A percentile compares a stretch with the other conserved stretches of the same genome.
These are phyloP conservation scores for Passerculus sandwichensis DNA, from an alignment of 2,797 vertebrate genomes.

Conservation along the genomic window DNA sequence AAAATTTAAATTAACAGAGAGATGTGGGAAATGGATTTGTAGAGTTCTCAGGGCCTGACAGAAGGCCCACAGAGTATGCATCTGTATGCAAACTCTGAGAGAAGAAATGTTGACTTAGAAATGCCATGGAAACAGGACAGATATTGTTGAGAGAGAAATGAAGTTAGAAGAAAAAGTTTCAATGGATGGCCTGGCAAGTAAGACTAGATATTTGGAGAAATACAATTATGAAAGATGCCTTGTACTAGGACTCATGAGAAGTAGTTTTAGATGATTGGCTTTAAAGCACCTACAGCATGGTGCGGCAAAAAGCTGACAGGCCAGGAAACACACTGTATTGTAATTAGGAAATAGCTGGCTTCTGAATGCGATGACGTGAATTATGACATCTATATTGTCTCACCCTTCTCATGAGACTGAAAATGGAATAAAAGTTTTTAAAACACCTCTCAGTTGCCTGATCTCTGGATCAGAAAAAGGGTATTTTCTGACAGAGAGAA, in stretches of 20 bases:
- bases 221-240: not conserved
- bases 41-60: not conserved
- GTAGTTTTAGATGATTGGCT: not conserved
- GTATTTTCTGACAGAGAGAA: not conserved
- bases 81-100: not conserved
- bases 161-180: not conserved
- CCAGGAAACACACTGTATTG: not conserved
- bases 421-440: not conserved
- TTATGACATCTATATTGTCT: not conserved
- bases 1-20: not conserved
- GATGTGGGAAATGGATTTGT: not conserved
- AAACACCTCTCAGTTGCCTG: not conserved
- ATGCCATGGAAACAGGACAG: not conserved
- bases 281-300: not conserved
- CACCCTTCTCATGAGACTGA: not conserved
- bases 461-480: not conserved
- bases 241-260: not conserved
- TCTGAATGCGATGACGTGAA: not conserved
- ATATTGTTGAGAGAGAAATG: not conserved
- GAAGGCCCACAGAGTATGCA: not conserved
- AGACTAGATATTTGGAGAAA: not conserved
- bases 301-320: not conserved
- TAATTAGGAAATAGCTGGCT: not conserved
- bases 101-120: not conserved
- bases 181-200: not conserved